Evolutionary conservation across 2,797 vertebrate species (phyloP).

Genomic region (Linurgus olivaceus): DNA sequence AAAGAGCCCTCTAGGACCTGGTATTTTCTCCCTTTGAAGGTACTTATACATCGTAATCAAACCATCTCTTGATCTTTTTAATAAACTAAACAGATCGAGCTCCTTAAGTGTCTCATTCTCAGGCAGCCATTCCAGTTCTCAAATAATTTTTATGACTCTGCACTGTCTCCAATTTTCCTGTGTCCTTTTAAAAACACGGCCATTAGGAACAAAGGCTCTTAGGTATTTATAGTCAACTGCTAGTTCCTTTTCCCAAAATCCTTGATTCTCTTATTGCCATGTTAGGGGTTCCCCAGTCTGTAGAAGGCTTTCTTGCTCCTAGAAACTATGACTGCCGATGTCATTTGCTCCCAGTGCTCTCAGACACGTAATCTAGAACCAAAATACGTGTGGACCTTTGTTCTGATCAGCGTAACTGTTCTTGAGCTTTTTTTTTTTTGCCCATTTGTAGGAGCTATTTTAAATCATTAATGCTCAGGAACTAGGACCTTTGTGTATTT

Average conservation of each 20-base stretch:
- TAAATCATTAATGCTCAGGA: not conserved
- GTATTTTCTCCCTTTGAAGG: slow-evolving; percentile 69
- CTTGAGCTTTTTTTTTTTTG: not conserved
- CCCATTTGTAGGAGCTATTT: not conserved
- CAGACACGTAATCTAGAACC: not conserved
- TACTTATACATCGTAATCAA: slow-evolving; percentile 64
- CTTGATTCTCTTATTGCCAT: not conserved
- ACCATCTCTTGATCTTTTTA: slow-evolving; percentile 69
- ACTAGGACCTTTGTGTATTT: not conserved
- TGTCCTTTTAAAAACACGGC: not conserved
- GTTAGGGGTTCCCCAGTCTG: not conserved
- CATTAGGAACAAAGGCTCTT: not conserved
- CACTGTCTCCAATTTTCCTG: not conserved
- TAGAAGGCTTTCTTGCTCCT: not conserved
- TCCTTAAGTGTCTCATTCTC: slow-evolving; percentile 33
- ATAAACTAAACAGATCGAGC: slow-evolving; percentile 68
- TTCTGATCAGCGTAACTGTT: not conserved
- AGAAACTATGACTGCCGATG: not conserved
- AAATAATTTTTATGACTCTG: slow-evolving; percentile 51
- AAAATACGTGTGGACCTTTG: not conserved
- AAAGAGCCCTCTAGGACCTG: slow-evolving; percentile 70
- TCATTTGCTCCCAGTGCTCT: not conserved
- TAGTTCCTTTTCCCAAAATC: not conserved
- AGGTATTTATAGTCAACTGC: not conserved
- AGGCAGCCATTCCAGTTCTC: slow-evolving; percentile 41